Evolutionary conservation across 2,113 vertebrate species (phyloP), one percentile per base, ranked within the genome.

Genomic region (Cathartes aura): DNA sequence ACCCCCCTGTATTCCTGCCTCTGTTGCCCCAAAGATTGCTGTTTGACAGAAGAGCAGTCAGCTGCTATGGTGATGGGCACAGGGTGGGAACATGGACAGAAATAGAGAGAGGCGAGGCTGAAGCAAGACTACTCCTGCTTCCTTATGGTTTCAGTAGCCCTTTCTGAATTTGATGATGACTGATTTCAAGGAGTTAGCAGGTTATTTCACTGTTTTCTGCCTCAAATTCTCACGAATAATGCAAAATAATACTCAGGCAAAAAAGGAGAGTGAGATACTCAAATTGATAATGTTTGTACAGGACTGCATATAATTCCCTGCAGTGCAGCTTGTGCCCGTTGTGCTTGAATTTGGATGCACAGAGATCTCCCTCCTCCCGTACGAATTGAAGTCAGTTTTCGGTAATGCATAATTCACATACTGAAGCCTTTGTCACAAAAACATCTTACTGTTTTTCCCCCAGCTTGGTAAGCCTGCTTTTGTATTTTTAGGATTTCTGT

Each of bases 381-480:
- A 47, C 17, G 8, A 89, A 43, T 34, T 43, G 50, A 78, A 96
- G 76, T 87, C 68, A 67, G 50, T 52, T 96, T 92, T 96, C 5
- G 7, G 48, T 87, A 32, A 94, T 91, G 94, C 89, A 93, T 97
- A 95, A 97, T 96, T 91, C 91, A 96, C 95, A 26, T 12, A 23
- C 55, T 81, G 76, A 93, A 94, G 90, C 72, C 91, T 93, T 90
- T 95, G 94, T 95, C 90, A 95, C 80, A 72, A 20, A 94, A 94
- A 52, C 93, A 62, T 91, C 72, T 73, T n/a, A 22, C 48, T 87
- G 83, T 75, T 62, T 93, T 72, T 80, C 27, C 40, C 53, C 17
- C 7, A 23, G 68, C 89, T 87, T 50, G 40, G 58, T 87, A 92
- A 95, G 81, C 80, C 78, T 60, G 68, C 58, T 55, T 89, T 85